Conservation (phyloP, 2,797 vertebrate species). For the Karalla daura region DNA sequence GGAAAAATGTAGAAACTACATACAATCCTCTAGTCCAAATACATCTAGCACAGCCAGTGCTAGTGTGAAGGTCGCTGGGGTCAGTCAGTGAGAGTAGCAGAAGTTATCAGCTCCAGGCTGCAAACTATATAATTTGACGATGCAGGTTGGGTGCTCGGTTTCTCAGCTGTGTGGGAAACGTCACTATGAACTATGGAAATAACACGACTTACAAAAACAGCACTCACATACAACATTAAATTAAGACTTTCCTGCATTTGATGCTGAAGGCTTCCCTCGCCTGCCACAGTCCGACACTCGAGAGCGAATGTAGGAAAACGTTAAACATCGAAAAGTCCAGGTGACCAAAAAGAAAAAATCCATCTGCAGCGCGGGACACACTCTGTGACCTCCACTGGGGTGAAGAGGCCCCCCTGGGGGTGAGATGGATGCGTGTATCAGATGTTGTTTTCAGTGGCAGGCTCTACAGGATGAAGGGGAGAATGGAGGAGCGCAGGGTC, state of each 20-base stretch:
- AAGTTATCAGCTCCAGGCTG: constrained; percentile 67
- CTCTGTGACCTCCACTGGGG: constrained; percentile 32
- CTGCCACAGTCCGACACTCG: constrained; percentile 32
- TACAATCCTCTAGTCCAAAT: constrained; percentile 12
- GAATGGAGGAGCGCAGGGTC: constrained; percentile 90
- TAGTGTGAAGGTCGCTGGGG: constrained; percentile 40
- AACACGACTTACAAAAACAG: background rate
- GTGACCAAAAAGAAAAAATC: constrained; percentile 30
- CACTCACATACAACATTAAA: constrained; percentile 50
- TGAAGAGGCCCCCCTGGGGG: constrained; percentile 8
- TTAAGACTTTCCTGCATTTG: constrained; percentile 78
- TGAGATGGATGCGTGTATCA: constrained; percentile 15
- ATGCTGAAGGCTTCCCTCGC: constrained; percentile 29
- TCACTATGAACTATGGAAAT: constrained; percentile 25
- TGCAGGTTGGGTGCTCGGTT: constrained; percentile 37
- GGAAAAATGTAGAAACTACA: constrained; percentile 5
- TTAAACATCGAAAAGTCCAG: constrained; percentile 23
- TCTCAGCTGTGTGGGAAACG: constrained; percentile 19
- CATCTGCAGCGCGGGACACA: constrained; percentile 15
- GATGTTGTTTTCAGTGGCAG: constrained; percentile 10
- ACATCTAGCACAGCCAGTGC: background rate
- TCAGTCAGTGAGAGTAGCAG: constrained; percentile 23
- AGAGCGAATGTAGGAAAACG: constrained; percentile 12
- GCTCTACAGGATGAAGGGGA: constrained; percentile 90
- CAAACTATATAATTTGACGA: constrained; percentile 33